Evolutionary conservation across 2,113 vertebrate species (phyloP), one percentile per base, ranked within the genome.

Genomic region (Burhinus oedicnemus): DNA sequence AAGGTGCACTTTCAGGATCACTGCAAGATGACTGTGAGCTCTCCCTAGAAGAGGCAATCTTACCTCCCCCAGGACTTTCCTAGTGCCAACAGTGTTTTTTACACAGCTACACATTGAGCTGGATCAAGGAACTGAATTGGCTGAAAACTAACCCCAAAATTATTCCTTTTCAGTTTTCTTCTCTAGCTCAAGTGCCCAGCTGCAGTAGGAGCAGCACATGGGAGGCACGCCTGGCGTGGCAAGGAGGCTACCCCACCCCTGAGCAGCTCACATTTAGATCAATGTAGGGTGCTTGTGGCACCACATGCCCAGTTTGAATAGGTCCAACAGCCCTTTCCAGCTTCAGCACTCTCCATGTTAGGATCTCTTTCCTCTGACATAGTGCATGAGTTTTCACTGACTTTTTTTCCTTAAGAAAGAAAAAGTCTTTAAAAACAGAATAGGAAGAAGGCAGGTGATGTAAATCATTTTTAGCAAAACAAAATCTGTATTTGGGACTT

Each of bases 391-490:
- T 40, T 84, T 83, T 75, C 88, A 90, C 40, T 70, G 49, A 74
- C 27, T 77, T 85, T 44, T 55, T 55, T 83, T 51, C 61, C 64
- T 84, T 54, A 87, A 87, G 84, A 91, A 65, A 83, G 64, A 92
- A 87, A 87, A 94, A 57, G 49, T 44, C 52, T 90, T 91, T 78
- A 40, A 72, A 68, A 72, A 45, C 22, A 79, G 65, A 72, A 47
- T 17, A 72, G 45, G 72, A 86, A 81, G 80, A 26, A 64, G 68
- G 36, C 49, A 83, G 68, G 42, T 22, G 34, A 86, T 19, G 47
- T 13, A 71, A 57, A 72, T 15, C 0, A 11, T 29, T 90, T 75
- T 45, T 25, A 80, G n/a, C 54, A 57, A 54, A 68, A 54, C n/a
- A 32, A 69, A 91, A 42, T 30, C 77, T 66, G 42, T 34, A 34